Percentiles rank a stretch among this genome's conserved stretches.
phyloP scores from a whole-genome alignment of 2,888 invertebrate genomes.

The Microdon myrmicae region DNA sequence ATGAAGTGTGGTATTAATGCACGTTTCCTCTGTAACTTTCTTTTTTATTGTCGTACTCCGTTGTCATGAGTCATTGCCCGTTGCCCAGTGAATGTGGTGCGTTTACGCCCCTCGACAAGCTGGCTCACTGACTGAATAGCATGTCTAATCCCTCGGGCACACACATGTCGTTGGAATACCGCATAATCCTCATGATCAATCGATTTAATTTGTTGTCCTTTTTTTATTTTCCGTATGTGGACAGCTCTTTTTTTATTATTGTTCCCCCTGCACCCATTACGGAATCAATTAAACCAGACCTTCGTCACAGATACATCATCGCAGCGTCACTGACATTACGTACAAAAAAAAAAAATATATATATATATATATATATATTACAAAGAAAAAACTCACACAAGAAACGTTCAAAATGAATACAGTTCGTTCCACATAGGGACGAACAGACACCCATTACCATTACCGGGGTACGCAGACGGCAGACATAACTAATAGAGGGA shows the following conservation, averaged over 20 bases:
- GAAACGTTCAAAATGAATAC: conserved; percentile 32
- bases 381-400: not conserved
- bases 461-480: conserved; percentile 1
- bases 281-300: conserved; percentile 46
- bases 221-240: conserved; percentile 16
- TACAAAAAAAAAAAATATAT: too few species aligned
- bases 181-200: conserved; percentile 51
- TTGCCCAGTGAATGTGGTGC: too few species aligned
- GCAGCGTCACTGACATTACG: too few species aligned
- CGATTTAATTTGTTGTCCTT: conserved; percentile 41
- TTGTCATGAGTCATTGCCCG: too few species aligned
- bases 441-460: too few species aligned
- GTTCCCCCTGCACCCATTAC: conserved; percentile 15
- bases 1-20: conserved; percentile 44
- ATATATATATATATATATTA: conserved; percentile 22
- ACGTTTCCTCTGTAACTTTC: conserved; percentile 35
- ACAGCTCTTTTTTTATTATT: not conserved
- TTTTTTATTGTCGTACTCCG: conserved; percentile 38
- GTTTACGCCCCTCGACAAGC: conserved; percentile 24
- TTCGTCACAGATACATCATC: conserved; percentile 35
- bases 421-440: conserved; percentile 29
- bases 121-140: conserved; percentile 31
- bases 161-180: conserved; percentile 40
- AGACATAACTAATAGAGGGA: conserved; percentile 5
- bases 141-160: conserved; percentile 35